Conservation (phyloP, 2,797 vertebrate genomes). For the Leptoclinus maculatus region DNA sequence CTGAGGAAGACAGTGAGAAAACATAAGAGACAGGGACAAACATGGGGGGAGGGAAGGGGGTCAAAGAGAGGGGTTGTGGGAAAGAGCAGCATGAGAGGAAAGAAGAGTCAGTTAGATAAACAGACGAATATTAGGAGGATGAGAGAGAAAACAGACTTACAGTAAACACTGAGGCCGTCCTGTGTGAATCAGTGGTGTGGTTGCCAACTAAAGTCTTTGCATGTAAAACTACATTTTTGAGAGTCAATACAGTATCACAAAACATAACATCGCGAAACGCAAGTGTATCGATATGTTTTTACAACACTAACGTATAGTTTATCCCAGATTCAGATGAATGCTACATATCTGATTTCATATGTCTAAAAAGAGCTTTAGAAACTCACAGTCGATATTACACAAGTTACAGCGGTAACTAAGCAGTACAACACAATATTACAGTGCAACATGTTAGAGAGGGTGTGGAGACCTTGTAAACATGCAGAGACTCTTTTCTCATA, state of each 20-base stretch:
- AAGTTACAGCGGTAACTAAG: not conserved
- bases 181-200: not conserved
- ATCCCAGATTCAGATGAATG: not conserved
- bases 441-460: not conserved
- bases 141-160: slow-evolving; percentile 51
- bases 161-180: slow-evolving; percentile 56
- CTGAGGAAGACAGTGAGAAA: slow-evolving; percentile 30
- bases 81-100: slow-evolving; percentile 67
- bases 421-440: not conserved
- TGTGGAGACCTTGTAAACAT: not conserved
- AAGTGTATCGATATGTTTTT: not conserved
- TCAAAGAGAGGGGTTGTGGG: slow-evolving; percentile 71
- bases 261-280: not conserved
- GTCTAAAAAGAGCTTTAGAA: not conserved
- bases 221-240: not conserved
- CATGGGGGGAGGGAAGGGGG: slow-evolving; percentile 39
- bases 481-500: not conserved
- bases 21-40: slow-evolving; percentile 28
- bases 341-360: too few relatives aligned
- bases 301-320: not conserved
- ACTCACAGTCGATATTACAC: not conserved
- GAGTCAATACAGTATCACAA: not conserved
- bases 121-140: slow-evolving; percentile 57
- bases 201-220: slow-evolving; percentile 18
- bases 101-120: slow-evolving; percentile 73